These are phyloP conservation scores for Noctua pronuba DNA, from an alignment of 2,888 invertebrate species.

Conservation along the genomic window DNA sequence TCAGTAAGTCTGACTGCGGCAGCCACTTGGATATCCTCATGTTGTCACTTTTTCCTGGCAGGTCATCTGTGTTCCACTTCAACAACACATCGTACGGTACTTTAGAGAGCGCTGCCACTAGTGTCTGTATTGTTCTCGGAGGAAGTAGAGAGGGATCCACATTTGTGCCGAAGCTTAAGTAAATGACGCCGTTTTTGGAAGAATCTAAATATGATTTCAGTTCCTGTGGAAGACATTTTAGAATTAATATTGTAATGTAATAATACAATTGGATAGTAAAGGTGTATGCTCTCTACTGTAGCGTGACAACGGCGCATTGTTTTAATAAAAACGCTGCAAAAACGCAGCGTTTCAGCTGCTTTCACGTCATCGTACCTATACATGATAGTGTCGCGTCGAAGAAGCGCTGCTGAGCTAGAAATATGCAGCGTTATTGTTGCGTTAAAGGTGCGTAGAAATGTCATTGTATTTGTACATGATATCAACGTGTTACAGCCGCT, in stretches of 20 bases:
- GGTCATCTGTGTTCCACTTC: conserved; percentile 78
- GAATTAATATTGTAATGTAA: not conserved
- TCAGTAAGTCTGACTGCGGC: conserved; percentile 44
- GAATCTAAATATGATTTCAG: conserved; percentile 74
- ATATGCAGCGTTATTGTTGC: too few relatives aligned
- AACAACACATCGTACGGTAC: conserved; percentile 61
- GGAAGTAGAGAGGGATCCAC: conserved; percentile 72
- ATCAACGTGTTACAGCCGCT: too few relatives aligned
- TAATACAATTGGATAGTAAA: not conserved
- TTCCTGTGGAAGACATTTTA: conserved; percentile 68
- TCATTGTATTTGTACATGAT: too few relatives aligned
- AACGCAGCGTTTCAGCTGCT: too few relatives aligned
- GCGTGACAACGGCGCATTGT: too few relatives aligned
- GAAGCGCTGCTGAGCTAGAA: too few relatives aligned
- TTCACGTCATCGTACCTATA: too few relatives aligned
- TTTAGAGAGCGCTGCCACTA: conserved; percentile 74
- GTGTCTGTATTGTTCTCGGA: conserved; percentile 68
- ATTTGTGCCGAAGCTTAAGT: conserved; percentile 81
- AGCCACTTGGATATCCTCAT: conserved; percentile 79
- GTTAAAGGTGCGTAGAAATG: too few relatives aligned
- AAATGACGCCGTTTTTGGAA: conserved; percentile 76
- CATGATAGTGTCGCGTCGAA: too few relatives aligned
- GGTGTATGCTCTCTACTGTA: too few relatives aligned
- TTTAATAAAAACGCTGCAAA: not conserved
- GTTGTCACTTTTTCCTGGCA: conserved; percentile 73